Base-by-base conservation (phyloP, 2,888 invertebrate species). In the Acleris emargana region DNA sequence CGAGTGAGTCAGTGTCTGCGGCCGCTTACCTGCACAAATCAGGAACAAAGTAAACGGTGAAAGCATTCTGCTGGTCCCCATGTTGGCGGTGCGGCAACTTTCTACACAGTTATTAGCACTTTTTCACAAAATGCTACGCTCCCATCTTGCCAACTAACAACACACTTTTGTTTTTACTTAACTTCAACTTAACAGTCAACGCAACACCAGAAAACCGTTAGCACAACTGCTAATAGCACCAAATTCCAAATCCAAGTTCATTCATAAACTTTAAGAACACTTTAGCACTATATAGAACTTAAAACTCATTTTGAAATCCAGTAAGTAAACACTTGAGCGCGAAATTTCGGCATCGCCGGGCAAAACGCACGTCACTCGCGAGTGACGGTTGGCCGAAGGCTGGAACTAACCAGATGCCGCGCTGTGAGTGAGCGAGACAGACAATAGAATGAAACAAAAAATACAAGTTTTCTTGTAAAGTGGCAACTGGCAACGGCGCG, bases 21-120 rank as follows among this genome's bases (percentile, higher is more conserved):
- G 76, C 79, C 84, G 83, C 90, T 91, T 91, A 92, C 91, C 91
- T 88, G 90, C 81, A 85, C 88, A 89, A 82, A 90, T 86, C 84
- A 90, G 80, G 86, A 90, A 81, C 84, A 88, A 82, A 82, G 82
- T 83, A 81, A 88, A 82, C 77, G 86, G 90, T 84, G 90, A 91
- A 89, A 91, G 88, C 87, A 84, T 83, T 83, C 86, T 78, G 78
- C 82, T 78, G 82, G 76, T 83, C 83, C 84, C 84, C 91, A 91
- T 91, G 81, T 80, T 82, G 78, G 71, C 76, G 79, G 73, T 80
- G 77, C 79, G 73, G 74, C 77, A 79, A 81, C 89, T 88, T 89
- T 89, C 89, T 86, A 86, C 82, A 79, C 77, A 79, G 76, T 78
- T 78, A 77, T 79, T 78, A 69, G 73, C 73, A 74, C 81, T 77